Conservation (phyloP, 2,888 invertebrate species). For the Empis stercorea region DNA sequence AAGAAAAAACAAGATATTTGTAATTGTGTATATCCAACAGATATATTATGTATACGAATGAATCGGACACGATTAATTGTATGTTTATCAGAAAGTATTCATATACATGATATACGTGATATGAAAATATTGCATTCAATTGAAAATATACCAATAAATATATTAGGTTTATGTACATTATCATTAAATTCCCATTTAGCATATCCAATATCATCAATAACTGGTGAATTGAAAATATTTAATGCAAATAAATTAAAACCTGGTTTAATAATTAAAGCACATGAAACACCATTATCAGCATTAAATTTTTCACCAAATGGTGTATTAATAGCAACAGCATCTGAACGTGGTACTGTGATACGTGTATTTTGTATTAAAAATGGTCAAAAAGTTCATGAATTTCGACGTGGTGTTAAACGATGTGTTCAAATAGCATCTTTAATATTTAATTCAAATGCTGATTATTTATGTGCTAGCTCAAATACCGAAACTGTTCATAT, state of each 20-base stretch:
- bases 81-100: conserved; percentile 31
- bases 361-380: conserved; percentile 35
- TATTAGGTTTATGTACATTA: conserved; percentile 30
- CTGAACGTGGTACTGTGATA: conserved; percentile 36
- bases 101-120: conserved; percentile 36
- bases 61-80: conserved; percentile 33
- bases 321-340: conserved; percentile 32
- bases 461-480: conserved; percentile 33
- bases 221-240: conserved; percentile 32
- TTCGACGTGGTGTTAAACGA: conserved; percentile 33
- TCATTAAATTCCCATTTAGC: conserved; percentile 34
- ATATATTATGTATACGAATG: conserved; percentile 33
- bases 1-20: conserved; percentile 36
- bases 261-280: conserved; percentile 30
- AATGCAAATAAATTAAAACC: conserved; percentile 29
- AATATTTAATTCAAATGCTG: conserved; percentile 29
- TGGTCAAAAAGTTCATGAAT: conserved; percentile 34
- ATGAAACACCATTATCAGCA: conserved; percentile 32
- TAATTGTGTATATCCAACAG: conserved; percentile 33
- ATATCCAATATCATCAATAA: conserved; percentile 27
- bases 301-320: conserved; percentile 33
- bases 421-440: conserved; percentile 33
- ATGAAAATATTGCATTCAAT: conserved; percentile 36
- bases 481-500: conserved; percentile 36
- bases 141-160: conserved; percentile 29